These are phyloP conservation scores for Gymnothorax reevesii DNA, from an alignment of 2,797 vertebrate genomes.

Conservation along the genomic window DNA sequence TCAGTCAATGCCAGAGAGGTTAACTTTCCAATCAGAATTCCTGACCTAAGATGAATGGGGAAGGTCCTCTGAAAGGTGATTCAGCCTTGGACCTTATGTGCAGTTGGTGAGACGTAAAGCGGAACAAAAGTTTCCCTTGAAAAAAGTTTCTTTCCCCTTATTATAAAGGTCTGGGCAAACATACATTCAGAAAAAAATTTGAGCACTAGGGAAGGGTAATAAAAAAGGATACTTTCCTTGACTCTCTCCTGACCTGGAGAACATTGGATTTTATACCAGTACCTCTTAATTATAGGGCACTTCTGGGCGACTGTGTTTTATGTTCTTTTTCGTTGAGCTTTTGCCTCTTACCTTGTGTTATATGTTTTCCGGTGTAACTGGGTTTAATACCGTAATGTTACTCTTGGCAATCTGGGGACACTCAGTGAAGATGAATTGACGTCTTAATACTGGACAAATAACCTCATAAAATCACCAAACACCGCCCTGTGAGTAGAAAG, in stretches of 20 bases:
- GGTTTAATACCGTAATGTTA: background rate
- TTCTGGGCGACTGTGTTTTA: background rate
- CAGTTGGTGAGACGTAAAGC: constrained; percentile 27
- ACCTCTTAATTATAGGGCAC: background rate
- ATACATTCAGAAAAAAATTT: background rate
- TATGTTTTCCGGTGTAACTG: background rate
- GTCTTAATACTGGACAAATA: constrained; percentile 9
- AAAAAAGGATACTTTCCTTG: background rate
- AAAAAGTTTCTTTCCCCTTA: background rate
- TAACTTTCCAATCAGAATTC: constrained; percentile 57
- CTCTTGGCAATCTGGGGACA: background rate
- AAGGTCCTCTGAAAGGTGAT: background rate
- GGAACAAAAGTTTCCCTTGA: background rate
- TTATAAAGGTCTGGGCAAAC: background rate
- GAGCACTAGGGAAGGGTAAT: background rate
- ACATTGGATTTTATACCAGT: background rate
- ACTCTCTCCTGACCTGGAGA: constrained; percentile 6
- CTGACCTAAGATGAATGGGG: constrained; percentile 49
- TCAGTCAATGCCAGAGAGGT: constrained; percentile 45
- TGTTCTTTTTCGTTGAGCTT: background rate
- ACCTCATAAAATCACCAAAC: constrained; percentile 3
- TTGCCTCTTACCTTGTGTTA: background rate
- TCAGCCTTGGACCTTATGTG: background rate
- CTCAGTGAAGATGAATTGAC: background rate
- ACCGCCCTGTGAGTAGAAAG: background rate